Conservation (phyloP, 2,797 vertebrate species). For the Myotis myotis region DNA sequence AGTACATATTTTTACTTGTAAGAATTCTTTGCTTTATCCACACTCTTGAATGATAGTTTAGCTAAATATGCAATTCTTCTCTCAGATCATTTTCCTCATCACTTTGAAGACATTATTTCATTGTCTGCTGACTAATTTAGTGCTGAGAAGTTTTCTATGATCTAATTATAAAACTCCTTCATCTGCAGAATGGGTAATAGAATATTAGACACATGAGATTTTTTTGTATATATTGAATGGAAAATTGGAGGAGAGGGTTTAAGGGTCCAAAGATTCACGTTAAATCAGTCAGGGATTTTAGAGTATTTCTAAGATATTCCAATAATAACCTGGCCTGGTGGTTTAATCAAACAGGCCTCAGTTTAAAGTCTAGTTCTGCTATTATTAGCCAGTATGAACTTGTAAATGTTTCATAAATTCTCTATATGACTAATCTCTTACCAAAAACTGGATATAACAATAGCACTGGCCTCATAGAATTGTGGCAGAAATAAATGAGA, state of each 20-base stretch:
- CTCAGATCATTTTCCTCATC: not conserved
- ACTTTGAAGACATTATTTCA: not conserved
- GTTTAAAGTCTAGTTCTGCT: constrained; percentile 28
- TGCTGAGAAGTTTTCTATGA: not conserved
- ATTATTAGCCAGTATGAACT: not conserved
- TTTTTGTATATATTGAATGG: not conserved
- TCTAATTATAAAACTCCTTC: constrained; percentile 24
- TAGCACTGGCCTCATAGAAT: not conserved
- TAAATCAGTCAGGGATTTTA: not conserved
- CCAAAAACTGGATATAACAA: not conserved
- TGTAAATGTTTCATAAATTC: constrained; percentile 3
- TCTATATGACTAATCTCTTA: not conserved
- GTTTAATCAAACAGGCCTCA: constrained; percentile 33
- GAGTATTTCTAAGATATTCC: not conserved
- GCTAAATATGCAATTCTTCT: constrained; percentile 1
- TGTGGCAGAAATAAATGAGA: not conserved
- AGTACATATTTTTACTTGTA: not conserved
- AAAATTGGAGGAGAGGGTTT: not conserved
- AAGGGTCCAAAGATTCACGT: not conserved
- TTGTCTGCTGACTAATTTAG: constrained; percentile 18
- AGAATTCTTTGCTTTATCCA: not conserved
- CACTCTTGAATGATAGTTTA: not conserved
- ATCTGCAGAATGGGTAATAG: constrained; percentile 24
- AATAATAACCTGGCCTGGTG: not conserved
- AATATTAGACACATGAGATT: not conserved